Evolutionary conservation across 1,140 invertebrate genomes (phyloP), one percentile per base, ranked within the genome.

Genomic region (Conopomorpha cramerella): DNA sequence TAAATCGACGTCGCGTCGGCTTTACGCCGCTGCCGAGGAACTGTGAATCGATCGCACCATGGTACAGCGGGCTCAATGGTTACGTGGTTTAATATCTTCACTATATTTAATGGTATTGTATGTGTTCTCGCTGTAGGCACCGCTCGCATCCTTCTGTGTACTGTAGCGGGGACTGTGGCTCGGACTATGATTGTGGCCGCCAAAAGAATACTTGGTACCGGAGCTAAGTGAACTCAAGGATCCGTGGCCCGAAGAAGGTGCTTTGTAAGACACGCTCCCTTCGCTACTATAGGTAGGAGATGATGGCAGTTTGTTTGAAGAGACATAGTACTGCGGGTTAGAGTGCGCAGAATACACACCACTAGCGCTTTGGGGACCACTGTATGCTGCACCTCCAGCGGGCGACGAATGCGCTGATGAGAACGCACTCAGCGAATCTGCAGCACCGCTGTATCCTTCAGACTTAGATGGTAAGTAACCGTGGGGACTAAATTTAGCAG

Each of bases 41-140:
- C n/a, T n/a, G n/a, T n/a, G n/a, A n/a, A n/a, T n/a, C n/a, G n/a
- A n/a, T n/a, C n/a, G n/a, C n/a, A n/a, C n/a, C n/a, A n/a, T n/a
- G n/a, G n/a, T n/a, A n/a, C n/a, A n/a, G n/a, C n/a, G n/a, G n/a
- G n/a, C n/a, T n/a, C n/a, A 71, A 36, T 76, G 51, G 42, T 36
- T 39, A 15, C 58, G 51, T 2, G 71, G 64, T 33, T 72, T 76
- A 7, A 76, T 39, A 36, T 71, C 67, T 36, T 71, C 60, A 41
- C 71, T 76, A 39, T 72, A 76, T 40, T 76, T 76, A 8, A 76
- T 76, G 11, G 71, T 76, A 41, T 76, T 73, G 35, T 76, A 76
- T 2, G 56, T 44, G 27, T 51, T 50, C 49, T 71, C 66, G 35
- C 66, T 71, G 47, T 59, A 59, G 12, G 65, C 52, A 2, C 66